Percentiles rank a stretch among this genome's conserved stretches.
Evolutionary conservation across 2,888 invertebrate genomes (phyloP).

Genomic region (Perizoma flavofasciatum): DNA sequence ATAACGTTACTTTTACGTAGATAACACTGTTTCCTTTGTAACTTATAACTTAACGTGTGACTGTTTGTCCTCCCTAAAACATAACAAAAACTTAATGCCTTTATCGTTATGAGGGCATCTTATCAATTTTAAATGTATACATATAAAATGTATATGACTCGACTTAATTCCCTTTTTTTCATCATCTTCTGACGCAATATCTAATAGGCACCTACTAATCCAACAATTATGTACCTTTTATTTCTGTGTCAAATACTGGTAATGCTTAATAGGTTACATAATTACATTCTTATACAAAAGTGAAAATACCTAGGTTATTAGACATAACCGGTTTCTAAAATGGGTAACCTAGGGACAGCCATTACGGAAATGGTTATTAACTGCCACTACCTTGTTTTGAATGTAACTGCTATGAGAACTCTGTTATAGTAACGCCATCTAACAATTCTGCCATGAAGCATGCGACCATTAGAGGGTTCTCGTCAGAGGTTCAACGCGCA

Average conservation of each 20-base stretch:
- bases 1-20: too few species aligned
- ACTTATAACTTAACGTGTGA: too few species aligned
- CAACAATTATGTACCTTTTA: not conserved
- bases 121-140: too few species aligned
- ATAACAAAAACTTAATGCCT: too few species aligned
- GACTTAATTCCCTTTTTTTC: too few species aligned
- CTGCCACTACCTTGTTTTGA: not conserved
- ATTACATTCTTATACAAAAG: slow-evolving; percentile 14
- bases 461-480: not conserved
- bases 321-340: slow-evolving; percentile 23
- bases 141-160: too few species aligned
- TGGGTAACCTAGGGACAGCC: slow-evolving; percentile 13
- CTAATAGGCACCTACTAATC: too few species aligned
- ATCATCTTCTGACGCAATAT: too few species aligned
- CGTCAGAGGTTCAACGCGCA: not conserved
- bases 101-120: too few species aligned
- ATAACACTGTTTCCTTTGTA: too few species aligned
- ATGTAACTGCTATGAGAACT: not conserved
- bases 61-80: too few species aligned
- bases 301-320: slow-evolving; percentile 21
- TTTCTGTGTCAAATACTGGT: too few species aligned
- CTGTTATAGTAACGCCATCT: slow-evolving; percentile 21
- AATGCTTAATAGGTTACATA: not conserved
- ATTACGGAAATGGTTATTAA: slow-evolving; percentile 22
- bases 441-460: not conserved